Evolutionary conservation across 2,113 vertebrate species (phyloP).

Genomic region (Notothenia coriiceps): DNA sequence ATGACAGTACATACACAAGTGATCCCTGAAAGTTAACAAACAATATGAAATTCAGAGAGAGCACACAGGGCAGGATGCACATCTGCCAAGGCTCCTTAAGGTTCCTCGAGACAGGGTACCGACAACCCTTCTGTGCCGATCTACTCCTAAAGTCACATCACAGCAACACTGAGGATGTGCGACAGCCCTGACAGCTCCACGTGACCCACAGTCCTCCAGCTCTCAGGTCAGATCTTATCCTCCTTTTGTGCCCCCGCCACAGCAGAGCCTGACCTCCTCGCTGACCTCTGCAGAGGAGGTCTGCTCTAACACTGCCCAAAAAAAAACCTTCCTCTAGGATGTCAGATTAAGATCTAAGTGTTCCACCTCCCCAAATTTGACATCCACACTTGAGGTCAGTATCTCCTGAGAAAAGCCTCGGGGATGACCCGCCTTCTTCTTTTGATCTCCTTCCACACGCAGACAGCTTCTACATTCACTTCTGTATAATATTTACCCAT

Average conservation of each 20-base stretch:
- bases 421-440: constrained; percentile 9
- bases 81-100: too few relatives aligned
- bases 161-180: constrained; percentile 17
- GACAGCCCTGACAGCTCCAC: constrained; percentile 23
- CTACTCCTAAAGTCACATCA: background rate
- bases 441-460: constrained; percentile 7
- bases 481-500: background rate
- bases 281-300: constrained; percentile 23
- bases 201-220: background rate
- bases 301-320: constrained; percentile 6
- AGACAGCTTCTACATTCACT: background rate
- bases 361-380: constrained; percentile 11
- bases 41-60: too few relatives aligned
- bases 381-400: background rate
- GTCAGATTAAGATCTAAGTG: constrained; percentile 6
- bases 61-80: too few relatives aligned
- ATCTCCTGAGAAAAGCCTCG: background rate
- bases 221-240: constrained; percentile 15
- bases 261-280: background rate
- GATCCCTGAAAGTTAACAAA: background rate
- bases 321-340: constrained; percentile 4
- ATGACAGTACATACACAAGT: background rate
- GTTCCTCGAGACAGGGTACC: background rate
- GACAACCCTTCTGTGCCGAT: background rate
- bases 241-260: background rate